Evolutionary conservation across 2,888 invertebrate genomes (phyloP).

Genomic region (Acrocyrtus sp.): DNA sequence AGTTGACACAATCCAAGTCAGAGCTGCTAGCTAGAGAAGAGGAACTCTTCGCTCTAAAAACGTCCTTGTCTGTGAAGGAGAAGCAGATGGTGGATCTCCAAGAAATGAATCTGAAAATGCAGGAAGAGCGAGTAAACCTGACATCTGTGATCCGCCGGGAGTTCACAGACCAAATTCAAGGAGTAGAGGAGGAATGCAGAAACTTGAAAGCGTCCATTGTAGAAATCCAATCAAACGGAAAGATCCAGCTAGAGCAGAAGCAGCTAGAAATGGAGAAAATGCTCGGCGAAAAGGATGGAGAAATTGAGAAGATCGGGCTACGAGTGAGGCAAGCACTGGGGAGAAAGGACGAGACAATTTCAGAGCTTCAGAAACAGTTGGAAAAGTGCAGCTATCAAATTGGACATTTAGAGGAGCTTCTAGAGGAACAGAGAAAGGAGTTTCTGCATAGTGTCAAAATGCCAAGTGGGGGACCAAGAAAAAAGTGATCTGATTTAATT

Average conservation of each 20-base stretch:
- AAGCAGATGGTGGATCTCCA: conserved; percentile 70
- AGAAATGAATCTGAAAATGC: conserved; percentile 73
- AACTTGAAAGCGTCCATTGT: conserved; percentile 53
- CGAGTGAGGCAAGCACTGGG: conserved; percentile 85
- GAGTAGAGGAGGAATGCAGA: conserved; percentile 66
- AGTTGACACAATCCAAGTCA: conserved; percentile 75
- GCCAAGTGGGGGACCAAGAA: conserved; percentile 17
- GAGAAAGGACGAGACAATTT: conserved; percentile 81
- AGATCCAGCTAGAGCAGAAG: conserved; percentile 59
- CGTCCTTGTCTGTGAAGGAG: conserved; percentile 75
- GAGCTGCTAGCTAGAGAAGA: conserved; percentile 76
- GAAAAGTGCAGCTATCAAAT: conserved; percentile 78
- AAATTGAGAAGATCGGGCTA: conserved; percentile 65
- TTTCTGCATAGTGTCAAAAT: conserved; percentile 57
- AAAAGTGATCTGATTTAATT: conserved; percentile 8
- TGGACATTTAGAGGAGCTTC: conserved; percentile 77
- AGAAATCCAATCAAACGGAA: conserved; percentile 60
- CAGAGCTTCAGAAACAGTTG: conserved; percentile 77
- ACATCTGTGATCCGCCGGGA: conserved; percentile 73
- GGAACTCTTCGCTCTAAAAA: conserved; percentile 70
- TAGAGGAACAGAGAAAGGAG: conserved; percentile 74
- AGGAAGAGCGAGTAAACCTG: conserved; percentile 71
- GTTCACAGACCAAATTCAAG: conserved; percentile 74
- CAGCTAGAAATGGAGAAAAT: conserved; percentile 55
- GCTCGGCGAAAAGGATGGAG: conserved; percentile 68